A percentile compares a stretch with the other conserved stretches of the same genome.
These are phyloP conservation scores for Zaprionus lineosus DNA, from an alignment of 2,888 invertebrate species.

Conservation along the genomic window DNA sequence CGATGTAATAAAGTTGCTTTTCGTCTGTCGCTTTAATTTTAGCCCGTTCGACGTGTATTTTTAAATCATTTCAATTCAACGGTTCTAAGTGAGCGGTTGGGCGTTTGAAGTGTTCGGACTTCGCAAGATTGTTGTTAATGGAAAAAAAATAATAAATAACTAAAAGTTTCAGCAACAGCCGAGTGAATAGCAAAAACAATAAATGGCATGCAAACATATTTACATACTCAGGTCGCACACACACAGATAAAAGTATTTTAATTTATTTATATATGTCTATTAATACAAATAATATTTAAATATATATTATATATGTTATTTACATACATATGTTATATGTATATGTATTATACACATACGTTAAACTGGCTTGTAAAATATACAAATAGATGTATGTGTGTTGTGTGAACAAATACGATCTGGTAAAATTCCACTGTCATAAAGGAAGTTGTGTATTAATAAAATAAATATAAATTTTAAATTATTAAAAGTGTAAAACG, in stretches of 20 bases:
- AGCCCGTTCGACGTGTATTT: conserved; percentile 75
- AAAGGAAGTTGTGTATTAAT: conserved; percentile 72
- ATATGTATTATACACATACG: conserved; percentile 12
- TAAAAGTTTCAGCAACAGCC: conserved; percentile 47
- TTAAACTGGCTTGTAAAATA: conserved; percentile 43
- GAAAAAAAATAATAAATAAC: conserved; percentile 38
- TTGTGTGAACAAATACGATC: conserved; percentile 38
- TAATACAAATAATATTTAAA: too few relatives aligned
- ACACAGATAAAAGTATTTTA: too few relatives aligned
- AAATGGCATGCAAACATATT: conserved; percentile 50
- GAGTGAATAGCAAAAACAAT: conserved; percentile 49
- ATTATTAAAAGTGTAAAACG: conserved; percentile 57
- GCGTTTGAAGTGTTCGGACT: conserved; percentile 43
- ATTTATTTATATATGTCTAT: too few relatives aligned
- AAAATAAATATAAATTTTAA: conserved; percentile 66
- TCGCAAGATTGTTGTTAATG: conserved; percentile 47
- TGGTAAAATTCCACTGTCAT: conserved; percentile 77
- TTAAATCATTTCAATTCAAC: conserved; percentile 82
- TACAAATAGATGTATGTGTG: conserved; percentile 30
- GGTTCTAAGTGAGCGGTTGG: conserved; percentile 62
- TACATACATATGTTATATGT: conserved; percentile 35
- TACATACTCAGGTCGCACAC: too few relatives aligned
- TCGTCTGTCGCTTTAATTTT: conserved; percentile 70
- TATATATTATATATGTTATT: too few relatives aligned
- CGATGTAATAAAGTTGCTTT: background rate